Percentiles rank a stretch among this genome's conserved stretches.
phyloP scores from a whole-genome alignment of 1,140 invertebrate species.

The Conus ventricosus region DNA sequence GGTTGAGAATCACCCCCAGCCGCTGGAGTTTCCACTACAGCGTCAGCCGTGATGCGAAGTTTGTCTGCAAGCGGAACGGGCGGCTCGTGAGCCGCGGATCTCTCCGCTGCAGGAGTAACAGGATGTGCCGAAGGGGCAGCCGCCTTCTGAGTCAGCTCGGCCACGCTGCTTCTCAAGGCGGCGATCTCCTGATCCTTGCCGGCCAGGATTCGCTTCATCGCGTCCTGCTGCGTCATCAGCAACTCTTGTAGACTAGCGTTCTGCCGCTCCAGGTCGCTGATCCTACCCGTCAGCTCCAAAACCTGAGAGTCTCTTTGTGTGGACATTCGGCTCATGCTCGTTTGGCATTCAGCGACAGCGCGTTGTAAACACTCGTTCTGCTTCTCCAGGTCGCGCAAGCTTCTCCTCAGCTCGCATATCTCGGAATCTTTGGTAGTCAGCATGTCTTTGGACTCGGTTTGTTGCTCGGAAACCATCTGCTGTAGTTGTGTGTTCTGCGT shows the following conservation, averaged over 20 bases:
- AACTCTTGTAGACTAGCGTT: slow-evolving; percentile 14
- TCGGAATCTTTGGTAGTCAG: slow-evolving; percentile 3
- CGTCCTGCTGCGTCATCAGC: slow-evolving; percentile 15
- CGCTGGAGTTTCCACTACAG: too few relatives aligned
- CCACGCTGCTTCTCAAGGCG: background rate
- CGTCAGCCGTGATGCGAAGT: too few relatives aligned
- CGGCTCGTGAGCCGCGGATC: background rate
- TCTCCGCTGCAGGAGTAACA: background rate
- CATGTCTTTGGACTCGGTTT: background rate
- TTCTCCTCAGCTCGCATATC: slow-evolving; percentile 3
- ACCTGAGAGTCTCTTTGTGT: background rate
- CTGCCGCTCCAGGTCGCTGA: slow-evolving; percentile 1
- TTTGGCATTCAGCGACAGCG: background rate
- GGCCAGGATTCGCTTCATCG: background rate
- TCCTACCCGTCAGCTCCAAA: background rate
- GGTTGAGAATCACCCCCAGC: too few relatives aligned
- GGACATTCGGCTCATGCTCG: background rate
- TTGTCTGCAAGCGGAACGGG: background rate
- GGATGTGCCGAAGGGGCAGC: background rate
- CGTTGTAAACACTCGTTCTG: slow-evolving; percentile 19
- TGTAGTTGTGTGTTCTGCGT: slow-evolving; percentile 12
- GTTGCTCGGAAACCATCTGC: background rate
- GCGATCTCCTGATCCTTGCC: slow-evolving; percentile 1
- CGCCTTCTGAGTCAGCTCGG: background rate
- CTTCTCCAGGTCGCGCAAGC: slow-evolving; percentile 1